A percentile compares a stretch with the other conserved stretches of the same genome.
phyloP scores from a whole-genome alignment of 2,113 vertebrate species.

The Pluvialis apricaria region DNA sequence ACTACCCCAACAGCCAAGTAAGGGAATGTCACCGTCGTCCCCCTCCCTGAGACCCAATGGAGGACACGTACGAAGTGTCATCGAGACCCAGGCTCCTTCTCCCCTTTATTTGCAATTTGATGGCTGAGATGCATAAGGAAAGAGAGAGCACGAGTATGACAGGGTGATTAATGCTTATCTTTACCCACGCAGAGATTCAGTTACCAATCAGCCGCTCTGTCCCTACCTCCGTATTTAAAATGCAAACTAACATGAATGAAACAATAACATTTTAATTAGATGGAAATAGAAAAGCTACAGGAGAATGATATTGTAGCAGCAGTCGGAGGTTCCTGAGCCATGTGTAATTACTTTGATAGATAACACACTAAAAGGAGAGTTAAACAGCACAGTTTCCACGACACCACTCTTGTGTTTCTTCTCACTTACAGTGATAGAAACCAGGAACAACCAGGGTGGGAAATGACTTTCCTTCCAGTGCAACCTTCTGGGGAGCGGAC shows the following conservation, averaged over 20 bases:
- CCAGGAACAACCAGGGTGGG: background rate
- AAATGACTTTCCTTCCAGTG: background rate
- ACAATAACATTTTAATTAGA: constrained; percentile 51
- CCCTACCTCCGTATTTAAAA: background rate
- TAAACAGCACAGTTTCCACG: background rate
- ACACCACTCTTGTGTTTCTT: background rate
- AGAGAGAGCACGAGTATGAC: background rate
- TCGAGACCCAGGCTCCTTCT: background rate
- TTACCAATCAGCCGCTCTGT: background rate
- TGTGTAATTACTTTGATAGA: background rate
- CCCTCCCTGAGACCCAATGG: background rate
- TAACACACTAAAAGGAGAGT: background rate
- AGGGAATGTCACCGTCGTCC: background rate
- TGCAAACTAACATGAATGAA: background rate
- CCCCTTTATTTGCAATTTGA: background rate
- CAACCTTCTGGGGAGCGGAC: background rate
- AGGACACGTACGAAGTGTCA: background rate
- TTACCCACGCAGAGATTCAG: background rate
- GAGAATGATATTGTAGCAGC: background rate
- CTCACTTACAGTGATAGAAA: background rate
- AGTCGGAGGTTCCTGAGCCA: background rate
- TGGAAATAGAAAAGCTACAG: constrained; percentile 4
- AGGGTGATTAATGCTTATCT: constrained; percentile 20
- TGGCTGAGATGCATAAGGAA: background rate
- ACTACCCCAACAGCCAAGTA: background rate